phyloP scores from a whole-genome alignment of 2,797 vertebrate genomes.

The Melanotaenia trifasciata region DNA sequence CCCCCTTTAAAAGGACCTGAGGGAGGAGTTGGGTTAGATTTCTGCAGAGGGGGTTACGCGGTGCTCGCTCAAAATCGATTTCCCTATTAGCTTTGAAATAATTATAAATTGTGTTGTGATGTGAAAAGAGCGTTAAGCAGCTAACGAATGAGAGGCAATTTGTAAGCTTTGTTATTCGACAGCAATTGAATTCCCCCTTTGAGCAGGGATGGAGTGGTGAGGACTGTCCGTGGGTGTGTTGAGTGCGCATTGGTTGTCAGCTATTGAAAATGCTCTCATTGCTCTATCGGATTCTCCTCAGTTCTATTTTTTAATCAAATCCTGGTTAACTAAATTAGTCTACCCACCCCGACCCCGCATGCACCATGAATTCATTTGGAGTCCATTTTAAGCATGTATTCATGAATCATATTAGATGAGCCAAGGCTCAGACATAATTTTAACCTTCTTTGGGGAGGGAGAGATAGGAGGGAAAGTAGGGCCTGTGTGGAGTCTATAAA shows the following conservation, averaged over 20 bases:
- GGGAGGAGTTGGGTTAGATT: conserved; percentile 67
- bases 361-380: conserved; percentile 48
- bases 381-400: conserved; percentile 43
- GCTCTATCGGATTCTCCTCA: conserved; percentile 69
- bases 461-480: background rate
- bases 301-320: conserved; percentile 52
- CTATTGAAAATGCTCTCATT: conserved; percentile 65
- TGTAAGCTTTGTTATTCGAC: conserved; percentile 70
- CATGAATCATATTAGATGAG: conserved; percentile 50
- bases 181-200: conserved; percentile 65
- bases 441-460: conserved; percentile 7
- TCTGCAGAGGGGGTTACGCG: conserved; percentile 48
- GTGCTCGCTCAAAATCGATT: conserved; percentile 65
- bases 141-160: conserved; percentile 68
- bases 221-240: conserved; percentile 73
- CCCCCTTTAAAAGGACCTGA: conserved; percentile 62
- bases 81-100: conserved; percentile 76
- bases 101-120: conserved; percentile 70
- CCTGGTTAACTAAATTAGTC: conserved; percentile 60
- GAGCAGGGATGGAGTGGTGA: conserved; percentile 59
- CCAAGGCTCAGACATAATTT: conserved; percentile 30
- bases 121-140: conserved; percentile 70
- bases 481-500: conserved; percentile 12
- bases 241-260: conserved; percentile 67
- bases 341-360: conserved; percentile 24